Base-by-base conservation (phyloP, 2,113 vertebrate genomes). In the Microtus montanus region DNA sequence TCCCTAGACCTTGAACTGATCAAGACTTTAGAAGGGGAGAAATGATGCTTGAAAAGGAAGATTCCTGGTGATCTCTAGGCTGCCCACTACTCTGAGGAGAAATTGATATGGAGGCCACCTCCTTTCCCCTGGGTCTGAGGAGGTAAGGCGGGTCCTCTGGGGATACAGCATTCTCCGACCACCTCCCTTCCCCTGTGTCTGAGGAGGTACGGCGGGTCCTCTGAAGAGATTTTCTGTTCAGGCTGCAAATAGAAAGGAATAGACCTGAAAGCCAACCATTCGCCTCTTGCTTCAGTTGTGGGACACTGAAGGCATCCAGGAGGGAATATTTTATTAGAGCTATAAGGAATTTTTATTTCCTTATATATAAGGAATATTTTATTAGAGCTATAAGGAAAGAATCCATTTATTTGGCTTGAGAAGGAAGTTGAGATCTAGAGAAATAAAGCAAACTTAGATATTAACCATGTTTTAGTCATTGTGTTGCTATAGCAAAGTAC, bases 261-360 rank as follows among this genome's bases (percentile, higher is more conserved):
- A 47, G 38, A 17, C 44, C 70, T 87, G 86, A 86, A 54, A 89
- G n/a, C 38, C 73, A 61, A 66, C 73, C 30, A 38, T 44, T 91
- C 79, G 61, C 24, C 74, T 93, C 63, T 96, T 71, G 78, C 17
- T 95, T 96, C 79, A 91, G 24, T 90, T 90, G 20, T 80, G 64
- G 90, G 93, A 19, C 17, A 84, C 47, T 61, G 84, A 35, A 80
- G 2, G 6, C 19, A 90, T 64, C 49, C 85, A 73, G 75, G 38
- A 75, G 84, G 70, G 66, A 90, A 87, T 87, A 77, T 84, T 93
- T 28, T 44, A 52, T 75, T 49, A 61, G 38, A 74, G 26, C 33
- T 58, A 58, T 58, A 19, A 58, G 54, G 54, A 58, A 58, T 19
- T 58, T 19, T 58, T 58, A 58, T 58, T 52, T 52, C 12, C 49